Base-by-base conservation (phyloP, 2,113 vertebrate genomes). In the Alectura lathami region DNA sequence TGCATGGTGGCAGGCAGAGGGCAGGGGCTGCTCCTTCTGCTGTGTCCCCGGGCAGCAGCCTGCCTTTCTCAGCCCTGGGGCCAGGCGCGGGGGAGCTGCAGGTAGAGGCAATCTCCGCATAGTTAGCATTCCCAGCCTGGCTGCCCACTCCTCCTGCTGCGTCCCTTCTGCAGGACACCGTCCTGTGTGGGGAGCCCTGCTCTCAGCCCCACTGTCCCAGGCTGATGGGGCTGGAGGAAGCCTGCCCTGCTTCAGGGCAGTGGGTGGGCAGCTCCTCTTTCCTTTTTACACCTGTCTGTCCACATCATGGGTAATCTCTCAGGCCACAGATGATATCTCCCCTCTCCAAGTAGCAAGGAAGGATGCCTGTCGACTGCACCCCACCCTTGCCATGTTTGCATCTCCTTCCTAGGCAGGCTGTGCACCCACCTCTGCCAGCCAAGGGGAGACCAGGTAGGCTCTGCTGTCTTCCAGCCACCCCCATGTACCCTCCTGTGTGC, bases 71-170 rank as follows among this genome's bases (percentile, higher is more conserved):
- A n/a, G 82, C 83, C 47, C 48, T 57, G 86, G 68, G 96, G 91
- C 88, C 79, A 13, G 72, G 88, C 7, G 1, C 2, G 7, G 88
- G 72, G 43, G n/a, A 67, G 48, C 54, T 64, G 87, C 95, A 94
- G 97, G 94, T 96, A 96, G 21, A 72, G 72, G 47, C 59, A 18
- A 11, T 62, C 68, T 68, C 67, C 0, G 42, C 96, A 96, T 95
- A 95, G 91, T 73, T 96, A 11, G 57, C 94, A 96, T 97, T 96
- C 96, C 94, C 94, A 38, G 47, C 29, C 24, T 2, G 4, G 82
- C 57, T 36, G 86, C 89, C 63, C 7, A 6, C 51, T 73, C 54
- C 53, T 63, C 20, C 67, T 36, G 67, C 63, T 36, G 13, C 67
- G 3, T 56, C 34, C 47, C 29, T 23, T 13, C 50, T 29, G n/a